These are phyloP conservation scores for Poecile atricapillus DNA, from an alignment of 2,113 vertebrate genomes.

Conservation along the genomic window DNA sequence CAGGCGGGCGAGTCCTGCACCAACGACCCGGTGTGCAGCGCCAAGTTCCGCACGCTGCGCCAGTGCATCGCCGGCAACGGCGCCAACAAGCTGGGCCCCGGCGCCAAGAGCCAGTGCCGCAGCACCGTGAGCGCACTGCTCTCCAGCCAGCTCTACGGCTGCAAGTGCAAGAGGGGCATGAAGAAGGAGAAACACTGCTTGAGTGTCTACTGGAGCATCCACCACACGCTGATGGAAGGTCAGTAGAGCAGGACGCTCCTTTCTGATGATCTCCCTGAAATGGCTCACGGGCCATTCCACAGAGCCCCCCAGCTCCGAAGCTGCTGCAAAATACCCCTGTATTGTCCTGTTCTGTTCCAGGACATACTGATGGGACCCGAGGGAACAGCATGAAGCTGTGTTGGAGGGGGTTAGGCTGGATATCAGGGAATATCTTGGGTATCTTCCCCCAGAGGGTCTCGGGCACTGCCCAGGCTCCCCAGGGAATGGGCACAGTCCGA, in stretches of 20 bases:
- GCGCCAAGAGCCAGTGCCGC: conserved; percentile 85
- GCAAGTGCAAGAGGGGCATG: conserved; percentile 91
- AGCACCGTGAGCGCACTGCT: conserved; percentile 84
- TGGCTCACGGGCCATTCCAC: accelerated
- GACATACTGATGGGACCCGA: accelerated
- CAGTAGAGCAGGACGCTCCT: accelerated
- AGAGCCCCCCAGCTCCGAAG: neutral
- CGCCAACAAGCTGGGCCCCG: conserved; percentile 85
- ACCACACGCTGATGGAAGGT: conserved; percentile 90
- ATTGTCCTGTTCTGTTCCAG: accelerated
- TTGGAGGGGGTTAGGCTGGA: neutral
- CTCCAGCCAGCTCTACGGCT: conserved; percentile 87
- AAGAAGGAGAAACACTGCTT: conserved; percentile 93
- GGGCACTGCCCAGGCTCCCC: neutral
- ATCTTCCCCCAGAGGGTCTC: neutral
- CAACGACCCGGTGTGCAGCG: conserved; percentile 86
- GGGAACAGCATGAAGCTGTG: neutral
- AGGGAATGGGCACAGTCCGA: accelerated
- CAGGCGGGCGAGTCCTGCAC: conserved; percentile 87
- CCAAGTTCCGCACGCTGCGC: conserved; percentile 87
- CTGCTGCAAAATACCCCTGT: accelerated
- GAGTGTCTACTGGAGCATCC: conserved; percentile 93
- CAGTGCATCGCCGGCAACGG: conserved; percentile 91
- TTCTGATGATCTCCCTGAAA: accelerated
- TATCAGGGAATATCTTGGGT: neutral